phyloP scores from a whole-genome alignment of 2,113 vertebrate genomes.

The Rousettus leschenaultii region DNA sequence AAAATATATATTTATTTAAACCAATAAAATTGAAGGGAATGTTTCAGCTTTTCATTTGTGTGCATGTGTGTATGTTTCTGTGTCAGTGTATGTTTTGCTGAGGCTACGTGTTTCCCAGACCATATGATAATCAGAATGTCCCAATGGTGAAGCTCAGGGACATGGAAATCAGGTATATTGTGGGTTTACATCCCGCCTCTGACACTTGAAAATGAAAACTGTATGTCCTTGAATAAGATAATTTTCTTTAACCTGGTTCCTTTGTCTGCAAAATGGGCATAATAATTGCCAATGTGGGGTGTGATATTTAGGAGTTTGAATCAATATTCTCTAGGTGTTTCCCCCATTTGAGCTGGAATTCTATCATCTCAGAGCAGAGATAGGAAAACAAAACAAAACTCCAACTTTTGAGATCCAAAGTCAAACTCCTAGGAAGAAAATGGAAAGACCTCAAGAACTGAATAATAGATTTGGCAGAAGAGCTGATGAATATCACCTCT shows the following conservation, averaged over 20 bases:
- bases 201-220: neutral
- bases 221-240: neutral
- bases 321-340: neutral
- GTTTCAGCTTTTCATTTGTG: neutral
- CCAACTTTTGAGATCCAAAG: neutral
- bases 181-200: neutral
- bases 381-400: neutral
- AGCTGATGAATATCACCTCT: neutral
- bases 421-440: neutral
- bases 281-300: neutral
- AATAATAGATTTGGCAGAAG: neutral
- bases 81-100: neutral
- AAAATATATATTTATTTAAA: neutral
- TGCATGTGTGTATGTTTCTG: neutral
- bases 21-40: slow-evolving; percentile 55
- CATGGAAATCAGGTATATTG: neutral
- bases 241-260: neutral
- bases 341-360: neutral
- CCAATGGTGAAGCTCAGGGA: neutral
- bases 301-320: slow-evolving; percentile 16
- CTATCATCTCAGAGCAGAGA: neutral
- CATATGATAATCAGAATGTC: neutral
- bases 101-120: neutral
- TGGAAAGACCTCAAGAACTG: neutral
- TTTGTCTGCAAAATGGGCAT: neutral